Evolutionary conservation across 2,888 invertebrate genomes (phyloP), one percentile per base, ranked within the genome.

Genomic region (Caenorhabditis macrosperma): DNA sequence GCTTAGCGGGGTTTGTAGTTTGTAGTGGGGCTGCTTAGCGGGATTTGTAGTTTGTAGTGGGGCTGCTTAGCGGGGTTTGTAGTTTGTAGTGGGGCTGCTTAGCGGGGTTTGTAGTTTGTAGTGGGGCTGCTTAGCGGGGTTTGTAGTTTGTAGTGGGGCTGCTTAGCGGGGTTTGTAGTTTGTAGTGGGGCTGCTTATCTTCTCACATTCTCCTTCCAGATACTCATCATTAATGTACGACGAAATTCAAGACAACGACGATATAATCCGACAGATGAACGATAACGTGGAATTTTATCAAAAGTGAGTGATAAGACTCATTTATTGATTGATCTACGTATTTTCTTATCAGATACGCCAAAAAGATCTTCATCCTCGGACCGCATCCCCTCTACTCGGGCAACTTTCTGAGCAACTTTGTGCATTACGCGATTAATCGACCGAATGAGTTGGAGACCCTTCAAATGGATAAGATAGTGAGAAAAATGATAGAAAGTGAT

Each of bases 221-320:
- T 44, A 28, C 26, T 12, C 24, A 30, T 17, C 44, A 3, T 55
- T 54, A 5, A 9, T 38, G 5, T 38, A 10, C 15, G 9, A 2
- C 5, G 44, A 10, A 44, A n/a, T 44, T 10, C 30, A 24, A 22
- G 64, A 64, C 30, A 52, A 48, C 10, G 64, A 74, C 22, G 30
- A 50, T 22, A 6, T 9, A 0, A 9, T 74, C 9, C 20, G 22
- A 0, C 30, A 64, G 28, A 46, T 72, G 15, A 57, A 63, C 20
- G 28, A 55, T 9, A 67, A 67, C 26, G 15, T 76, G 1, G 33
- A 20, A 5, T 61, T 54, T 48, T 59, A 59, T 50, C 35, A 64
- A n/a, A 38, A 59, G 26, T 50, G 44, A 12, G 26, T 44, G n/a
- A 15, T 10, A 33, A 30, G 15, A 17, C 4, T 17, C 5, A 3